A percentile compares a stretch with the other conserved stretches of the same genome.
phyloP scores from a whole-genome alignment of 1,140 invertebrate genomes.

The Campodea augens region DNA sequence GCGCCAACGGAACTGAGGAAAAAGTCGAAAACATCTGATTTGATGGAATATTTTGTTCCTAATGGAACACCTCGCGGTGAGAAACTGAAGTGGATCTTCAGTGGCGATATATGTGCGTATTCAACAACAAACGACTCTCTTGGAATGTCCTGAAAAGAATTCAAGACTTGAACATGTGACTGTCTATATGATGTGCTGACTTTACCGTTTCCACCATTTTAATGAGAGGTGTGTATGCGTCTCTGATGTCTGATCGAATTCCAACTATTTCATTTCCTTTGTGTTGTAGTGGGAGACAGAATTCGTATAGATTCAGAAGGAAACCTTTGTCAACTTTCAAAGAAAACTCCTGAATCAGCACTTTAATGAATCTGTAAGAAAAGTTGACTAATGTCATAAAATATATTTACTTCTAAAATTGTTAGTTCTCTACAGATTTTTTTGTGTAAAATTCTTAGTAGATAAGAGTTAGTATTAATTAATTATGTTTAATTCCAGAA shows the following conservation, averaged over 20 bases:
- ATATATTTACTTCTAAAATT: conserved; percentile 33
- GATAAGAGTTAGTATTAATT: too few species aligned
- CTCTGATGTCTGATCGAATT: conserved; percentile 33
- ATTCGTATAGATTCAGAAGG: conserved; percentile 37
- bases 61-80: conserved; percentile 35
- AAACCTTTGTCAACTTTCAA: conserved; percentile 55
- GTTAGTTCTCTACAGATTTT: conserved; percentile 26
- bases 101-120: conserved; percentile 43
- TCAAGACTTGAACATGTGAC: too few species aligned
- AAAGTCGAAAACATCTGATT: conserved; percentile 30
- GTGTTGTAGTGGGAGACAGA: conserved; percentile 32
- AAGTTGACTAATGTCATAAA: not conserved
- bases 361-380: conserved; percentile 38
- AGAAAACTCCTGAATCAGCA: conserved; percentile 48
- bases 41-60: too few species aligned
- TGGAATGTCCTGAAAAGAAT: too few species aligned
- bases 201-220: conserved; percentile 24
- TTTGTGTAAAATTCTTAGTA: not conserved
- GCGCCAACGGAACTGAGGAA: conserved; percentile 38
- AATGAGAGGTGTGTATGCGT: conserved; percentile 34
- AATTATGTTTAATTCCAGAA: too few species aligned
- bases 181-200: not conserved
- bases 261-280: conserved; percentile 31
- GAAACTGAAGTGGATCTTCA: conserved; percentile 45
- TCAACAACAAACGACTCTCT: too few species aligned